Conservation (phyloP, 2,113 vertebrate genomes). For the Bubo bubo region DNA sequence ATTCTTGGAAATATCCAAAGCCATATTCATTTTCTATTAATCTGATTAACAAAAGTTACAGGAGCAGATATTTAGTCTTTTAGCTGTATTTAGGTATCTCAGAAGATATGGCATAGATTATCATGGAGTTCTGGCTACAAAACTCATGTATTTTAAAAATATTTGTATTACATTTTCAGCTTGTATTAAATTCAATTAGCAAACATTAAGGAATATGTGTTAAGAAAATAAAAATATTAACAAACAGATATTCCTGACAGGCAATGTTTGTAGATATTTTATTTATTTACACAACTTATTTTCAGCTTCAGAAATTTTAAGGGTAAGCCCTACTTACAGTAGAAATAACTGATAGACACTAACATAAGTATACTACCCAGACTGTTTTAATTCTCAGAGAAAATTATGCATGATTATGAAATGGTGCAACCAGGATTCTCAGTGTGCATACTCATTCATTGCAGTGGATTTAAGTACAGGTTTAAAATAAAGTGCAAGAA, state of each 20-base stretch:
- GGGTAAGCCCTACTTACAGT: background rate
- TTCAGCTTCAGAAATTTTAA: background rate
- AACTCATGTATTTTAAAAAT: background rate
- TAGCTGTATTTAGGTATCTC: background rate
- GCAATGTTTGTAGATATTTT: background rate
- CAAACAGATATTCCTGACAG: background rate
- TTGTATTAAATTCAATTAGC: background rate
- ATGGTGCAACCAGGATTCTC: background rate
- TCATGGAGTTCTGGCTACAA: background rate
- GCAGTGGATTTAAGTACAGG: background rate
- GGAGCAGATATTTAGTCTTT: background rate
- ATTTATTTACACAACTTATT: background rate
- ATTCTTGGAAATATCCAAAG: background rate
- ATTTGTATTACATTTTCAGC: background rate
- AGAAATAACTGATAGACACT: background rate
- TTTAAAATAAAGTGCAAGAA: background rate
- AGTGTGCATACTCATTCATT: background rate
- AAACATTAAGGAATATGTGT: background rate
- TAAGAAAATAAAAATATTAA: background rate
- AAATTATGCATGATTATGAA: background rate
- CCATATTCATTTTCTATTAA: background rate
- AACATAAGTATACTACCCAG: background rate
- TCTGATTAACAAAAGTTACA: background rate
- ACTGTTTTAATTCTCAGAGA: background rate
- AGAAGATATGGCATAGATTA: background rate